phyloP scores from a whole-genome alignment of 2,797 vertebrate species.

The Artibeus jamaicensis region DNA sequence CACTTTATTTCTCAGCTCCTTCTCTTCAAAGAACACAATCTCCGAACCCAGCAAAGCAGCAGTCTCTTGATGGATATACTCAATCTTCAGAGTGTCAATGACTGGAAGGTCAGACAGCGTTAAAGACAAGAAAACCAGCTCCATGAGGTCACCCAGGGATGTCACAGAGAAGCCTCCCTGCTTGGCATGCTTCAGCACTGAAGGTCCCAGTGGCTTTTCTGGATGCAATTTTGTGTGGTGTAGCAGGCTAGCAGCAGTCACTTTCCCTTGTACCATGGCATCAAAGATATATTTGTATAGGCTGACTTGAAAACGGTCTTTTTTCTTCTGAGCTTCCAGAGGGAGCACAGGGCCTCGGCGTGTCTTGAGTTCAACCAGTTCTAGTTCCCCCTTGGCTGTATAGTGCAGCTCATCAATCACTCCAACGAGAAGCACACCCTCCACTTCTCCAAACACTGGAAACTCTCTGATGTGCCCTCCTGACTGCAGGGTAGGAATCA shows the following conservation, averaged over 20 bases:
- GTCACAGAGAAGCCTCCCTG: constrained; percentile 75
- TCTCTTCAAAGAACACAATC: constrained; percentile 77
- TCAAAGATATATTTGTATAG: constrained; percentile 87
- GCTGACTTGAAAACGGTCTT: constrained; percentile 82
- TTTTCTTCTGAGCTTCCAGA: constrained; percentile 74
- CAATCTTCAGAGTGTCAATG: constrained; percentile 81
- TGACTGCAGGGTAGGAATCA: constrained; percentile 76
- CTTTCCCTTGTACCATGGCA: constrained; percentile 81
- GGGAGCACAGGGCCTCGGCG: constrained; percentile 67
- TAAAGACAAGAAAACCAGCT: constrained; percentile 80
- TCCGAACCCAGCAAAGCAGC: constrained; percentile 75
- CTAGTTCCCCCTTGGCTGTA: constrained; percentile 81
- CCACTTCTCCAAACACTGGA: constrained; percentile 83
- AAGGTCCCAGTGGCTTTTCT: constrained; percentile 74
- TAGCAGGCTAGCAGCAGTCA: constrained; percentile 77
- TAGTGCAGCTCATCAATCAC: constrained; percentile 84
- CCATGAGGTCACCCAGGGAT: constrained; percentile 81
- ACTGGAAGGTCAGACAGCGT: constrained; percentile 79
- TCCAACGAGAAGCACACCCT: constrained; percentile 82
- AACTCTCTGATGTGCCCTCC: constrained; percentile 82
- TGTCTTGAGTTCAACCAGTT: constrained; percentile 81
- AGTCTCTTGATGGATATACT: constrained; percentile 84
- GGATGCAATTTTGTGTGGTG: constrained; percentile 77
- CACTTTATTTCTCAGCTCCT: constrained; percentile 73
- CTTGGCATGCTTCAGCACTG: constrained; percentile 75